These are phyloP conservation scores for Macrophya annulata DNA, from an alignment of 2,888 invertebrate species.

Conservation along the genomic window DNA sequence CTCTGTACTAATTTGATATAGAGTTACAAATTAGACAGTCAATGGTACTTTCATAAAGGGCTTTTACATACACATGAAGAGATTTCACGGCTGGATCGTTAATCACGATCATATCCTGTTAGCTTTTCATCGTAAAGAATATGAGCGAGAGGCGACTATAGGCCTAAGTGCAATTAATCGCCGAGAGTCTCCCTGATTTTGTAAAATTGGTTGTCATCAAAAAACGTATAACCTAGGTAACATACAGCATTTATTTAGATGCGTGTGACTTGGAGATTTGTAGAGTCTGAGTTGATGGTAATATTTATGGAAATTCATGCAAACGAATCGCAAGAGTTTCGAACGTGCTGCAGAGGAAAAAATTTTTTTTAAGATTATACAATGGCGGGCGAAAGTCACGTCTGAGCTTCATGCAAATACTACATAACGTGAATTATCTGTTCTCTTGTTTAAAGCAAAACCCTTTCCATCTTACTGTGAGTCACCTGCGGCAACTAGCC, in stretches of 20 bases:
- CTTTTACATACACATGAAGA: neutral
- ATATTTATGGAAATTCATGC: slow-evolving; percentile 44
- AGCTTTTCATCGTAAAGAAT: neutral
- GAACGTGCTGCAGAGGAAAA: neutral
- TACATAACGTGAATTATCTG: slow-evolving; percentile 11
- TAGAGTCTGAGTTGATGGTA: neutral
- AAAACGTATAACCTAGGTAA: neutral
- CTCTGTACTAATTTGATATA: slow-evolving; percentile 5
- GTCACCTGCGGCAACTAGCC: neutral
- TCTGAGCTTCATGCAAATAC: slow-evolving; percentile 8
- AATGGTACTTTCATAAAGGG: slow-evolving; percentile 2
- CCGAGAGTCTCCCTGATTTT: neutral
- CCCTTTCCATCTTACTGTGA: slow-evolving; percentile 5
- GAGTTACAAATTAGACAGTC: neutral
- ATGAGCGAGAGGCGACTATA: neutral
- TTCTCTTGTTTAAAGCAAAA: slow-evolving; percentile 8
- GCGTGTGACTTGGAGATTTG: neutral
- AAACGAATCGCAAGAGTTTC: slow-evolving; percentile 17
- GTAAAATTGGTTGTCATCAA: neutral
- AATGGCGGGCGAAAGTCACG: slow-evolving; percentile 39
- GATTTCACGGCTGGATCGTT: neutral
- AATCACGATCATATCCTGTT: neutral
- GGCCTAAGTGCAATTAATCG: neutral
- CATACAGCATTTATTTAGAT: neutral
- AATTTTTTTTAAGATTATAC: neutral